Percentiles rank a stretch among this genome's conserved stretches.
phyloP scores from a whole-genome alignment of 1,140 invertebrate genomes.

The Drosophila varians region DNA sequence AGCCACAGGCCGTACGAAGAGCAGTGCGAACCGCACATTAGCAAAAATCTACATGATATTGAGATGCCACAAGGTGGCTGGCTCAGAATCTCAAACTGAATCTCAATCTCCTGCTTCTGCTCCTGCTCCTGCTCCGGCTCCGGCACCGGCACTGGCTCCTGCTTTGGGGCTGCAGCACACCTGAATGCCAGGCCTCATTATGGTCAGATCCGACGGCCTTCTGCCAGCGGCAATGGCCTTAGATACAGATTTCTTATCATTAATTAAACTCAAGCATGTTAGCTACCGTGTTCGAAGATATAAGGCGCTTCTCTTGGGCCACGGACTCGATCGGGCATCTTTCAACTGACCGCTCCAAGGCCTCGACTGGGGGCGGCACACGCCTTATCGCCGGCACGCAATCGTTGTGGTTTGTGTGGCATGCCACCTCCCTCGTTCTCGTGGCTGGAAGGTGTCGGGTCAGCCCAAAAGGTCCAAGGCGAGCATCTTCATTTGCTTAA shows the following conservation, averaged over 20 bases:
- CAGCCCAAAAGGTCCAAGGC: conserved; percentile 4
- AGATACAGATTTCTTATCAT: conserved; percentile 84
- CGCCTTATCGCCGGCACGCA: conserved; percentile 75
- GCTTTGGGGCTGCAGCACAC: conserved; percentile 44
- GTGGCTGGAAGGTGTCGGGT: conserved; percentile 28
- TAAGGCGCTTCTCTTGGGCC: conserved; percentile 51
- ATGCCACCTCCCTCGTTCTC: conserved; percentile 17
- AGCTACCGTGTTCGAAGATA: conserved; percentile 82
- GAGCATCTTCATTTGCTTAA: conserved; percentile 40
- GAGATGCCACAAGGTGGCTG: conserved; percentile 70
- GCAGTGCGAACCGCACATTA: conserved; percentile 71
- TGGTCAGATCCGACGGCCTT: conserved; percentile 18
- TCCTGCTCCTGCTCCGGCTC: conserved; percentile 3
- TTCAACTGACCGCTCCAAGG: conserved; percentile 49
- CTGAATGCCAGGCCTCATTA: conserved; percentile 65
- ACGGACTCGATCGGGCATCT: conserved; percentile 37
- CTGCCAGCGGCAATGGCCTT: conserved; percentile 67
- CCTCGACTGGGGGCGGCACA: conserved; percentile 50
- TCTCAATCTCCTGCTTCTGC: neutral
- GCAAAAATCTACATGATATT: conserved; percentile 83
- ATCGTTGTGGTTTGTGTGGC: conserved; percentile 53
- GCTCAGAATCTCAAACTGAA: conserved; percentile 13
- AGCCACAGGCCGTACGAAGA: conserved; percentile 30
- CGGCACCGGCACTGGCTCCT: neutral
- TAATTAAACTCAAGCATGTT: conserved; percentile 83